phyloP scores from a whole-genome alignment of 2,888 invertebrate genomes.

The Tortrix viridana region DNA sequence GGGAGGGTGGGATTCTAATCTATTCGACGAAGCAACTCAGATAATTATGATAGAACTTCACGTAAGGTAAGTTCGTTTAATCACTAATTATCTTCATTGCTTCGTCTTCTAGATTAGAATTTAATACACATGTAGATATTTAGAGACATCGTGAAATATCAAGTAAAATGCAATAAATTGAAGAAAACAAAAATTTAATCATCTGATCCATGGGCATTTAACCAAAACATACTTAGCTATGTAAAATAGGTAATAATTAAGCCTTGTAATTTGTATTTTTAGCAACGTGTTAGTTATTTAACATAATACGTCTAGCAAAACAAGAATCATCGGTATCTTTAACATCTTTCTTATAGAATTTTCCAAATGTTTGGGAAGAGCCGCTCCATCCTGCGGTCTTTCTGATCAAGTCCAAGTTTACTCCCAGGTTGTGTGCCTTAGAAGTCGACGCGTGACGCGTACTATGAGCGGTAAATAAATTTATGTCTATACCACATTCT shows the following conservation, averaged over 20 bases:
- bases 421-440: conserved; percentile 26
- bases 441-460: conserved; percentile 42
- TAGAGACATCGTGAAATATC: conserved; percentile 2
- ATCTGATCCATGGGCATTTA: not conserved
- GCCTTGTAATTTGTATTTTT: not conserved
- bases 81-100: not conserved
- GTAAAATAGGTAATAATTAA: not conserved
- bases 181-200: not conserved
- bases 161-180: not conserved
- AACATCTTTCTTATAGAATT: conserved; percentile 4
- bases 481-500: conserved; percentile 38
- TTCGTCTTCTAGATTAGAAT: conserved; percentile 6
- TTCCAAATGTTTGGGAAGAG: conserved; percentile 3
- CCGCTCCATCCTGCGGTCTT: conserved; percentile 26
- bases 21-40: conserved; percentile 8
- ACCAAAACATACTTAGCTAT: too few species aligned
- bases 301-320: conserved; percentile 4
- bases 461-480: conserved; percentile 36
- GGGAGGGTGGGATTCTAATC: conserved; percentile 4
- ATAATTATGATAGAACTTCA: too few species aligned
- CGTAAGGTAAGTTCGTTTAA: too few species aligned
- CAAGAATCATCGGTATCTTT: conserved; percentile 1
- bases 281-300: not conserved
- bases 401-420: conserved; percentile 32
- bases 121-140: conserved; percentile 5